Conservation (phyloP, 2,888 invertebrate species). For the Belgica antarctica region DNA sequence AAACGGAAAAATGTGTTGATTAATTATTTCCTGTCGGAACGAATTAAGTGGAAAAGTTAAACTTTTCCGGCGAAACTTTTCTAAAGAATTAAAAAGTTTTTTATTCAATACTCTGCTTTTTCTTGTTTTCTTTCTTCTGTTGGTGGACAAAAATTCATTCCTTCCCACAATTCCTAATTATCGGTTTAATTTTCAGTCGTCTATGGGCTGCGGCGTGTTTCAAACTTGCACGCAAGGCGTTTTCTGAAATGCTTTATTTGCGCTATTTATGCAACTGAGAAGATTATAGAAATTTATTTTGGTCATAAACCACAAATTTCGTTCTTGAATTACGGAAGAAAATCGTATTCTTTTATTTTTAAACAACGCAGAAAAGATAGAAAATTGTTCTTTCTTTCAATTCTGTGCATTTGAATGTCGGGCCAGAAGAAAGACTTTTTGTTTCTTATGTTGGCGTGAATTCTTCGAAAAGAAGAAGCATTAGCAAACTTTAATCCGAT, state of each 20-base stretch:
- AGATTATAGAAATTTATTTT: neutral
- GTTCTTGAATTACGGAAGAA: neutral
- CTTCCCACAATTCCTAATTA: too few species aligned
- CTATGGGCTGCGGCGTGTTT: too few species aligned
- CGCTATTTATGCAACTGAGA: too few species aligned
- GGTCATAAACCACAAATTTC: neutral
- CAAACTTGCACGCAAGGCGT: too few species aligned
- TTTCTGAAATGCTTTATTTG: too few species aligned
- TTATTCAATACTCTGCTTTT: neutral
- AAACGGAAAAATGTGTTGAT: slow-evolving; percentile 24
- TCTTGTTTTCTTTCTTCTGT: neutral
- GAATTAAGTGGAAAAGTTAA: neutral
- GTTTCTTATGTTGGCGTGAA: too few species aligned
- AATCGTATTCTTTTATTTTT: slow-evolving; percentile 10
- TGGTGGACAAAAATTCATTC: too few species aligned
- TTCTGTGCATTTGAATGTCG: neutral
- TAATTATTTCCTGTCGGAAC: slow-evolving; percentile 23
- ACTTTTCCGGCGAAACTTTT: neutral
- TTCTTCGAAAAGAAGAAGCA: too few species aligned
- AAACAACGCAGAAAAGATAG: slow-evolving; percentile 1
- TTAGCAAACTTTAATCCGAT: too few species aligned
- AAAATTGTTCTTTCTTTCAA: slow-evolving; percentile 10
- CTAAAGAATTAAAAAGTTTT: slow-evolving; percentile 32
- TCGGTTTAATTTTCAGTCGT: too few species aligned
- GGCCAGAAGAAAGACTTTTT: too few species aligned